Conservation (phyloP, 2,113 vertebrate genomes). For the Sceloporus undulatus region DNA sequence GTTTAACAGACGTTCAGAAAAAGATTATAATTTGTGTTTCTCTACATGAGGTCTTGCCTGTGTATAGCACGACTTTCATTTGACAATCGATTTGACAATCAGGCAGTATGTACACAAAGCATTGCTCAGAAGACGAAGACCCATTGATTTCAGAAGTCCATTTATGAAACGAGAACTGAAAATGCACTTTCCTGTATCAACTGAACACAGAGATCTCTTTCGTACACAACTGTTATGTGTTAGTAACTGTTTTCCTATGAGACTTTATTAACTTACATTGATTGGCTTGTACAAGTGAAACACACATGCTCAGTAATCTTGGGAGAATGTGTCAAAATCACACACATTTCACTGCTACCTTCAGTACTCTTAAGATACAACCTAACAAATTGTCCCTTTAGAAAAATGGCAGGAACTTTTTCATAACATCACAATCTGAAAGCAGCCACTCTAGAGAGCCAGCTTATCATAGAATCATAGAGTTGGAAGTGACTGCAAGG, state of each 20-base stretch:
- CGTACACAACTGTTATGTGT: slow-evolving; percentile 43
- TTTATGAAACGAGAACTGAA: slow-evolving; percentile 62
- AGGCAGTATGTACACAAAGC: slow-evolving; percentile 46
- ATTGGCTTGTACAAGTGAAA: slow-evolving; percentile 37
- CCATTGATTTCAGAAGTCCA: slow-evolving; percentile 52
- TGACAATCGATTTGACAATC: slow-evolving; percentile 53
- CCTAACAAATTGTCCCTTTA: slow-evolving; percentile 18
- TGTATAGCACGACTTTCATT: slow-evolving; percentile 48
- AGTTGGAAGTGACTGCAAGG: no score
- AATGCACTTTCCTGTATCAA: slow-evolving; percentile 43
- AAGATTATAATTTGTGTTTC: slow-evolving; percentile 13
- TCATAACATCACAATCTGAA: slow-evolving; percentile 28
- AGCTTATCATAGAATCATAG: no score
- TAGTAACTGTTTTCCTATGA: slow-evolving; percentile 16
- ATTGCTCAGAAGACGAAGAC: slow-evolving; percentile 50
- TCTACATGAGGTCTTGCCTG: slow-evolving; percentile 22
- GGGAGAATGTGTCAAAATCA: slow-evolving; percentile 35
- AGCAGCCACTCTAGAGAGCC: neutral
- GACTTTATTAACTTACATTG: slow-evolving; percentile 51
- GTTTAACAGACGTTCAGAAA: neutral
- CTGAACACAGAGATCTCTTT: slow-evolving; percentile 48
- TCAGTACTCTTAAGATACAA: slow-evolving; percentile 21
- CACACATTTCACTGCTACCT: slow-evolving; percentile 43
- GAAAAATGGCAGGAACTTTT: neutral
- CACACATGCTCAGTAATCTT: neutral